Evolutionary conservation across 2,113 vertebrate genomes (phyloP).

Genomic region (Cheilinus undulatus): DNA sequence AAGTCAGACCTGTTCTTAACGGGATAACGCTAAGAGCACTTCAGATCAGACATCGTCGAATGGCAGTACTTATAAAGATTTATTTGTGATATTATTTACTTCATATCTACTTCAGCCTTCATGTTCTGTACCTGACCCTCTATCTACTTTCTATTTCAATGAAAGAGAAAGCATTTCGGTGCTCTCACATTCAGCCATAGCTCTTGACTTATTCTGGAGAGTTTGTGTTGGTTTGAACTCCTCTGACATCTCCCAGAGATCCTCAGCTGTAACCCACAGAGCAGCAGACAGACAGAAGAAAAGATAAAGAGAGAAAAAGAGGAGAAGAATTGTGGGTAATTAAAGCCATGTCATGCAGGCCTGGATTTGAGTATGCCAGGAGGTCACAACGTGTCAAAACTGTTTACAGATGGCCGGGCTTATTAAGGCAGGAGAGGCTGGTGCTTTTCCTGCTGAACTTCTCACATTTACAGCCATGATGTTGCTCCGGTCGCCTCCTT

Average conservation of each 20-base stretch:
- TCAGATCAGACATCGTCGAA: too few relatives aligned
- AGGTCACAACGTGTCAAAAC: slow-evolving; percentile 66
- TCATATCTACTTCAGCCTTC: too few relatives aligned
- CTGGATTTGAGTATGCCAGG: slow-evolving; percentile 69
- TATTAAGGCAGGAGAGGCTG: slow-evolving; percentile 59
- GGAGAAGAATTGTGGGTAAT: slow-evolving; percentile 40
- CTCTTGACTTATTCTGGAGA: slow-evolving; percentile 35
- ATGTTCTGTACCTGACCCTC: too few relatives aligned
- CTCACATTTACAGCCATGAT: slow-evolving; percentile 13
- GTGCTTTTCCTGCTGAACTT: slow-evolving; percentile 25
- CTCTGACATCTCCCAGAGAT: slow-evolving; percentile 18
- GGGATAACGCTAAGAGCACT: too few relatives aligned
- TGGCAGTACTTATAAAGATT: too few relatives aligned
- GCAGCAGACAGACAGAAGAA: slow-evolving; percentile 1
- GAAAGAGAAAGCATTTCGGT: background rate
- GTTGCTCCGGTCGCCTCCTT: background rate
- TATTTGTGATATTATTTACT: too few relatives aligned
- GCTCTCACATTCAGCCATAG: slow-evolving; percentile 7
- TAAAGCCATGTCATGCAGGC: slow-evolving; percentile 59
- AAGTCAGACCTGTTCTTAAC: too few relatives aligned
- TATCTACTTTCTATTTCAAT: too few relatives aligned
- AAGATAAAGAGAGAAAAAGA: slow-evolving; percentile 10
- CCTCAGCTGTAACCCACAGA: slow-evolving; percentile 27
- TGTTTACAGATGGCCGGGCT: slow-evolving; percentile 68
- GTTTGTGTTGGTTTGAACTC: background rate